Percentiles rank a stretch among this genome's conserved stretches.
These are phyloP conservation scores for Phymorhynchus buccinoides DNA, from an alignment of 1,140 invertebrate species.

Conservation along the genomic window DNA sequence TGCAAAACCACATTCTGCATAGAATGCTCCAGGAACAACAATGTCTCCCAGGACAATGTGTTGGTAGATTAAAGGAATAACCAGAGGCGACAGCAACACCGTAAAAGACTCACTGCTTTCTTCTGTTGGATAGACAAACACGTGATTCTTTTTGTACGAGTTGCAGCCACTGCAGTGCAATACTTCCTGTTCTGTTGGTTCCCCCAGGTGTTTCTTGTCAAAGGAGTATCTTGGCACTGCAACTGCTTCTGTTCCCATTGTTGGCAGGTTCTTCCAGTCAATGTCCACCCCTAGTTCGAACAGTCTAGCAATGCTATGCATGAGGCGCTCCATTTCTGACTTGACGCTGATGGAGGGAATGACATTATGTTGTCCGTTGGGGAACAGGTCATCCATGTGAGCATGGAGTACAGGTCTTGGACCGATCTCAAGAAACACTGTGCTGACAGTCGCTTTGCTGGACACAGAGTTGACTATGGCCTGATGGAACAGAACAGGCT, in stretches of 20 bases:
- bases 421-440: constrained; percentile 59
- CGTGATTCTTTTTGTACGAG: constrained; percentile 16
- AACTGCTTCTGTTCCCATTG: background rate
- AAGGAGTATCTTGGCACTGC: constrained; percentile 45
- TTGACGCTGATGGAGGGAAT: constrained; percentile 41
- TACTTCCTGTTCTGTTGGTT: background rate
- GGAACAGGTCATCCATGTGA: constrained; percentile 45
- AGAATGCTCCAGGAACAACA: constrained; percentile 47
- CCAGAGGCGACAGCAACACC: constrained; percentile 26
- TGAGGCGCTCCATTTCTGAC: constrained; percentile 38
- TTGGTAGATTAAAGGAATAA: constrained; percentile 40
- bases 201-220: constrained; percentile 8
- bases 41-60: constrained; percentile 40
- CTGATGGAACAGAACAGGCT: too few species aligned
- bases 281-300: constrained; percentile 43
- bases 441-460: constrained; percentile 33
- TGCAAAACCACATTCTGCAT: constrained; percentile 45
- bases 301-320: constrained; percentile 23
- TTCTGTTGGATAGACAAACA: constrained; percentile 9
- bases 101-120: constrained; percentile 12
- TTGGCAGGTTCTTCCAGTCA: constrained; percentile 44
- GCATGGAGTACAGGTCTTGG: constrained; percentile 53
- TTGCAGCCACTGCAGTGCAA: background rate
- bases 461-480: constrained; percentile 36
- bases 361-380: background rate